phyloP scores from a whole-genome alignment of 2,888 invertebrate species.

The Volucella zonaria region DNA sequence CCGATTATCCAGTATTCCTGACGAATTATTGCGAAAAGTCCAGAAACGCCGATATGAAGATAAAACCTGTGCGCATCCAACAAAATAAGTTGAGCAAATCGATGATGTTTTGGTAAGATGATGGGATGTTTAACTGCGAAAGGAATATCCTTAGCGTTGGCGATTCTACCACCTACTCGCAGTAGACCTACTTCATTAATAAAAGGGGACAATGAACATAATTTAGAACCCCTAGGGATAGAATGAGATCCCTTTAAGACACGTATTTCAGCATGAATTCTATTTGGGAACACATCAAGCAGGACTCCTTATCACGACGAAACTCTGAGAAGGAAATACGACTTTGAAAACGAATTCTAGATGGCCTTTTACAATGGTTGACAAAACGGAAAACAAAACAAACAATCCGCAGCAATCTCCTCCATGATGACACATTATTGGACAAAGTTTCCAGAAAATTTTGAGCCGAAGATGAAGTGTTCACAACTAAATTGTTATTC shows the following conservation, averaged over 20 bases:
- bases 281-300: conserved; percentile 2
- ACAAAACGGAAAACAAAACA: too few relatives aligned
- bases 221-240: neutral
- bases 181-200: conserved; percentile 1
- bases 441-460: too few relatives aligned
- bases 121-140: too few relatives aligned
- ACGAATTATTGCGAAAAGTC: neutral
- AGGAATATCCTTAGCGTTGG: neutral
- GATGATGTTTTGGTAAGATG: too few relatives aligned
- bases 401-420: too few relatives aligned
- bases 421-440: too few relatives aligned
- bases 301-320: neutral
- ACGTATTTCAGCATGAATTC: neutral
- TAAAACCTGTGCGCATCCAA: neutral
- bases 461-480: too few relatives aligned
- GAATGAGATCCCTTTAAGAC: neutral
- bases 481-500: too few relatives aligned
- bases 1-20: neutral
- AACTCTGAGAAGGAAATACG: too few relatives aligned
- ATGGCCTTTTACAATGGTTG: too few relatives aligned
- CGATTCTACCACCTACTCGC: neutral
- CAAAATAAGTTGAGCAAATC: neutral
- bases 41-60: neutral
- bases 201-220: conserved; percentile 6
- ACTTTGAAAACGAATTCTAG: neutral